These are phyloP conservation scores for Brachyhypopomus occidentalis DNA, from an alignment of 2,113 vertebrate genomes.

Conservation along the genomic window DNA sequence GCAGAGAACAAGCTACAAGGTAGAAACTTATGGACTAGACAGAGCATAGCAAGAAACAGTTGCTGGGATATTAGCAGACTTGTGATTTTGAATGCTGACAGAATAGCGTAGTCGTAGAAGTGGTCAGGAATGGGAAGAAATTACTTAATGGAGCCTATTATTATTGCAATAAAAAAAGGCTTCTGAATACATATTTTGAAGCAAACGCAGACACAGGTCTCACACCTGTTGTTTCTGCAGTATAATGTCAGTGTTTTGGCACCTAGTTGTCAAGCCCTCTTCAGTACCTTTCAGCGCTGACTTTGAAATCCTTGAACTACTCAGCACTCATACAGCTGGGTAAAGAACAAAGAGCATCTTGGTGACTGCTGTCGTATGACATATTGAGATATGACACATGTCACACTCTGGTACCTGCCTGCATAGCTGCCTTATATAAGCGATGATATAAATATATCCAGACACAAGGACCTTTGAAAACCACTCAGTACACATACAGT, in stretches of 20 bases:
- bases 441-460: neutral
- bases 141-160: slow-evolving; percentile 25
- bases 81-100: neutral
- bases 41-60: neutral
- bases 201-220: slow-evolving; percentile 16
- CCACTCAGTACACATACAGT: neutral
- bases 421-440: slow-evolving; percentile 9
- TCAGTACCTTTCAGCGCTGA: slow-evolving; percentile 18
- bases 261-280: slow-evolving; percentile 23
- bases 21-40: neutral
- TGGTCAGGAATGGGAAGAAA: neutral
- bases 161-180: slow-evolving; percentile 10
- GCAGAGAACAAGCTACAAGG: neutral
- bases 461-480: neutral
- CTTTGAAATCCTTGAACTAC: slow-evolving; percentile 25
- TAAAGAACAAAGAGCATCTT: slow-evolving; percentile 26
- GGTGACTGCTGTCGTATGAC: neutral
- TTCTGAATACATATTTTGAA: slow-evolving; percentile 26
- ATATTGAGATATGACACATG: slow-evolving; percentile 32
- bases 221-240: slow-evolving; percentile 24
- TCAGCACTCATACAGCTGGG: slow-evolving; percentile 22
- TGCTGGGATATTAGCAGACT: too few species aligned
- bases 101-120: neutral
- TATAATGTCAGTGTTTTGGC: slow-evolving; percentile 40
- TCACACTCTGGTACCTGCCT: slow-evolving; percentile 1